A percentile compares a stretch with the other conserved stretches of the same genome.
Evolutionary conservation across 2,888 invertebrate species (phyloP).

Genomic region (Drosophila parthenogenetica): DNA sequence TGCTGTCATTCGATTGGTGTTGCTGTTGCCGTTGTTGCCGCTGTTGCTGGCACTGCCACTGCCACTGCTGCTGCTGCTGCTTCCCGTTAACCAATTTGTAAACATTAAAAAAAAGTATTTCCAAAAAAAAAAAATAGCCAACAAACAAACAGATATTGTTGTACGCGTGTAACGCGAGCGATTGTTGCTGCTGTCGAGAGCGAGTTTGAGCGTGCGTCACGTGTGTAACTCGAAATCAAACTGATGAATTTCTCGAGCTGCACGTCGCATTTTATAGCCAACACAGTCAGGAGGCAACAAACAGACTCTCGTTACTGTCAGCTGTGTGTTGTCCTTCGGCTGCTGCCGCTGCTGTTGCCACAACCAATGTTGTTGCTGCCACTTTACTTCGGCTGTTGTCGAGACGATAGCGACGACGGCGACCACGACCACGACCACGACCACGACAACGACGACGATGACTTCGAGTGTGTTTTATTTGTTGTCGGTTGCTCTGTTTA

Average conservation of each 20-base stretch:
- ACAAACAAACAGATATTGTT: conserved; percentile 4
- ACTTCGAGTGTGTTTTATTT: background rate
- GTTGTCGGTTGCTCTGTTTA: conserved; percentile 31
- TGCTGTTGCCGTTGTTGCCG: conserved; percentile 29
- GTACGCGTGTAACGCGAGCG: conserved; percentile 6
- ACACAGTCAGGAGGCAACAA: conserved; percentile 24
- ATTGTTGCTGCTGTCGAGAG: conserved; percentile 5
- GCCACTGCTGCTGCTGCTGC: conserved; percentile 39
- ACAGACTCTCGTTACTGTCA: conserved; percentile 27
- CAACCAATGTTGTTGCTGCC: conserved; percentile 6
- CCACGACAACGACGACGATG: too few relatives aligned
- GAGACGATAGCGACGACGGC: conserved; percentile 6
- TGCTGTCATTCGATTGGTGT: conserved; percentile 22
- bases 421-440: background rate
- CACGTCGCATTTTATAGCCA: conserved; percentile 83
- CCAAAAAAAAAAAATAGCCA: conserved; percentile 23
- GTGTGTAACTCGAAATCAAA: conserved; percentile 82
- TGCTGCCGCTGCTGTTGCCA: conserved; percentile 35
- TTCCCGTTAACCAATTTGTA: conserved; percentile 85
- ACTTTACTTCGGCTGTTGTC: conserved; percentile 38
- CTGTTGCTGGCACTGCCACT: conserved; percentile 25
- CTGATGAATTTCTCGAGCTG: conserved; percentile 82
- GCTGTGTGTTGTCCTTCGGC: conserved; percentile 54
- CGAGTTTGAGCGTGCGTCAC: conserved; percentile 47
- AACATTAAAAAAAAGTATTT: conserved; percentile 77